Evolutionary conservation across 2,113 vertebrate species (phyloP).

Genomic region (Paramisgurnus dabryanus): DNA sequence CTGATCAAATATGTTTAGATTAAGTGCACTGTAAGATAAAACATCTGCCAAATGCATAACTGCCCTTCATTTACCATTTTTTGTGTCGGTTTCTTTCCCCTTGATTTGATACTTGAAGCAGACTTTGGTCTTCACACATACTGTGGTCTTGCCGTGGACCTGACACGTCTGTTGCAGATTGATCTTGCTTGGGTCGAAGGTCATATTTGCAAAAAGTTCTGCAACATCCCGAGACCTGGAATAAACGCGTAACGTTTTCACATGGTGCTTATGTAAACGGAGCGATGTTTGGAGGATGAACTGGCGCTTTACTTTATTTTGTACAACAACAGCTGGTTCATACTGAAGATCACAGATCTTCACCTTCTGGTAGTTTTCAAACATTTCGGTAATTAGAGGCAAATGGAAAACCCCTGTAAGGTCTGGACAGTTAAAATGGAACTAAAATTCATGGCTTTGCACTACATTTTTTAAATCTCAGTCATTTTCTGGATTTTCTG

Average conservation of each 20-base stretch:
- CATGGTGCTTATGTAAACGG: background rate
- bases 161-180: conserved; percentile 89
- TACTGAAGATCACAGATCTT: background rate
- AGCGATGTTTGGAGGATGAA: background rate
- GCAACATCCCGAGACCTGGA: conserved; percentile 94
- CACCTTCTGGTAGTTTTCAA: background rate
- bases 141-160: conserved; percentile 72
- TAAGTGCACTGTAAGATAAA: too few species aligned
- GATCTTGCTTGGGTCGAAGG: conserved; percentile 84
- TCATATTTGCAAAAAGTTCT: conserved; percentile 84
- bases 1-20: too few species aligned
- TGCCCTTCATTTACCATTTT: conserved; percentile 71
- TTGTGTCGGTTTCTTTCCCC: conserved; percentile 62
- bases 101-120: conserved; percentile 86
- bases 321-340: conserved; percentile 6
- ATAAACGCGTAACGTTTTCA: conserved; percentile 3
- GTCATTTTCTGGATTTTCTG: conserved; percentile 12
- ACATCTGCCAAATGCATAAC: background rate
- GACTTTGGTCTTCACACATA: conserved; percentile 80
- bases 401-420: conserved; percentile 5
- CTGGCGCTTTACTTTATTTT: background rate
- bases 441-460: conserved; percentile 3
- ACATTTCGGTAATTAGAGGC: conserved; percentile 1
- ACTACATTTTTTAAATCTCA: conserved; percentile 2
- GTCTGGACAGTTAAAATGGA: conserved; percentile 10